A percentile compares a stretch with the other conserved stretches of the same genome.
phyloP scores from a whole-genome alignment of 2,797 vertebrate species.

The Falco novaeseelandiae region DNA sequence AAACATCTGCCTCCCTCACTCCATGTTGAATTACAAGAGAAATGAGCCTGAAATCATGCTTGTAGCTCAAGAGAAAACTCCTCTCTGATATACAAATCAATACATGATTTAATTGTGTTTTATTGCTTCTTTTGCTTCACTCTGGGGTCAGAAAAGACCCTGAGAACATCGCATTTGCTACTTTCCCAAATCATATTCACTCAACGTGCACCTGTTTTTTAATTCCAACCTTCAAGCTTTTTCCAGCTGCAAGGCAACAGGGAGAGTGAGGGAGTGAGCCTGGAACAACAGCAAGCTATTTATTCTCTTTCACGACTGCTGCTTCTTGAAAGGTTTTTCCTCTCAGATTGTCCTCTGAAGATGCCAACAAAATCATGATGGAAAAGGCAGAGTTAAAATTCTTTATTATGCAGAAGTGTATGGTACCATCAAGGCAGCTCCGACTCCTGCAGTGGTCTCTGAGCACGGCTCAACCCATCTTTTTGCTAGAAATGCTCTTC shows the following conservation, averaged over 20 bases:
- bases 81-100: slow-evolving; percentile 34
- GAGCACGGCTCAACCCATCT: not conserved
- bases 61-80: slow-evolving; percentile 10
- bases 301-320: not conserved
- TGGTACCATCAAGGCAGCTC: not conserved
- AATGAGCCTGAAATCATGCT: slow-evolving; percentile 27
- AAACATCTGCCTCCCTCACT: slow-evolving; percentile 10
- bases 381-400: not conserved
- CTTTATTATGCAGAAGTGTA: not conserved
- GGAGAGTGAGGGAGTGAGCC: not conserved
- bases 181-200: not conserved
- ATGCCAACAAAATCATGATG: not conserved
- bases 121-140: slow-evolving; percentile 12
- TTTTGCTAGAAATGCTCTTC: rapidly evolving
- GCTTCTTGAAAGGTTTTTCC: not conserved
- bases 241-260: not conserved
- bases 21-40: slow-evolving; percentile 22
- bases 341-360: not conserved
- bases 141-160: slow-evolving; percentile 19
- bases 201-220: not conserved
- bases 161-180: not conserved
- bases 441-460: rapidly evolving
- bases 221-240: not conserved
- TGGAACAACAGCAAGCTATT: not conserved
- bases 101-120: slow-evolving; percentile 45